Percentiles rank a stretch among this genome's conserved stretches.
These are phyloP conservation scores for Belgica antarctica DNA, from an alignment of 2,888 invertebrate species.

Conservation along the genomic window DNA sequence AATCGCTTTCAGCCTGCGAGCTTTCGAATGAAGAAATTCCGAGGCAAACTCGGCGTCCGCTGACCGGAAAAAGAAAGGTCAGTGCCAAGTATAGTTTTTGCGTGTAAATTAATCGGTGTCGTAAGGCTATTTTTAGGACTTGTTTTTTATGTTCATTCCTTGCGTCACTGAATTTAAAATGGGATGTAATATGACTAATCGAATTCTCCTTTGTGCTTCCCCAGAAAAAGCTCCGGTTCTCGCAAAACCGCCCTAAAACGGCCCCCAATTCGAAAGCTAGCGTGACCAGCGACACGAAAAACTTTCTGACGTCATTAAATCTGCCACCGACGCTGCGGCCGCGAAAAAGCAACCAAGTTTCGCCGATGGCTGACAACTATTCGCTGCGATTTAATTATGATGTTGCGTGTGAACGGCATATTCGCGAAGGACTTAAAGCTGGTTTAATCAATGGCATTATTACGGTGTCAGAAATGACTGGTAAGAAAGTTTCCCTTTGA, in stretches of 20 bases:
- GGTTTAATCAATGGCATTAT: conserved; percentile 42
- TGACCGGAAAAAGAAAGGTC: conserved; percentile 41
- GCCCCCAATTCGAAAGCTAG: conserved; percentile 29
- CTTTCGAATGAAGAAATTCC: conserved; percentile 37
- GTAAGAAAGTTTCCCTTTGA: conserved; percentile 16
- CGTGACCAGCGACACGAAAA: conserved; percentile 5
- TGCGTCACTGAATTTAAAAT: conserved; percentile 8
- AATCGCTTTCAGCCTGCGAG: too few relatives aligned
- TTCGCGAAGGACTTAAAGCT: conserved; percentile 35
- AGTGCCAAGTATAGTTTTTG: conserved; percentile 27
- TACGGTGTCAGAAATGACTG: conserved; percentile 39
- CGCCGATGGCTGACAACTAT: conserved; percentile 20
- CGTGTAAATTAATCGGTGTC: not conserved
- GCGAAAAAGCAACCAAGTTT: conserved; percentile 39
- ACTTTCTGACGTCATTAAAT: conserved; percentile 40
- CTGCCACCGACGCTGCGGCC: conserved; percentile 26
- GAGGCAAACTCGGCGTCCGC: conserved; percentile 22
- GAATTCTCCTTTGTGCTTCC: too few relatives aligned
- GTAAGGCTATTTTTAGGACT: conserved; percentile 4
- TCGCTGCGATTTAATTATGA: conserved; percentile 35
- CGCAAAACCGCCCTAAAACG: conserved; percentile 38
- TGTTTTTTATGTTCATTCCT: not conserved
- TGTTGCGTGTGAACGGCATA: conserved; percentile 38
- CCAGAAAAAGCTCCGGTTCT: conserved; percentile 39
- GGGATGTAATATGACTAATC: too few relatives aligned